A percentile compares a stretch with the other conserved stretches of the same genome.
Conservation (phyloP, 2,888 invertebrate genomes). For the Epistrophella euchroma region DNA sequence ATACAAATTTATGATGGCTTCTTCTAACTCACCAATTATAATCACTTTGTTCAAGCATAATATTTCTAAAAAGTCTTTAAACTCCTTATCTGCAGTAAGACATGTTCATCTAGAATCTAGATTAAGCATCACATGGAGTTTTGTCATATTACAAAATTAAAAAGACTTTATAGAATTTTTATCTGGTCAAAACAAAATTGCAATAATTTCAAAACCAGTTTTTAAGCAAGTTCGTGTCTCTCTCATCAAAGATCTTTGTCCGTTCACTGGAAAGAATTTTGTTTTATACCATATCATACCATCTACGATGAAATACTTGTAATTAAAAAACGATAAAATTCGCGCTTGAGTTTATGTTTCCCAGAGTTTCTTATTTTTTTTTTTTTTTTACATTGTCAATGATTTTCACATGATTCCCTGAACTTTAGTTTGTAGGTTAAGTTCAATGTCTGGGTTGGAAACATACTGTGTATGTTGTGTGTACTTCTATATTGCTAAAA, state of each 20-base stretch:
- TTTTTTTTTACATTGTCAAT: not conserved
- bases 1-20: not conserved
- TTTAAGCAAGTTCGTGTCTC: not conserved
- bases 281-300: not conserved
- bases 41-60: not conserved
- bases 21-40: not conserved
- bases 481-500: conserved; percentile 25
- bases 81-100: not conserved
- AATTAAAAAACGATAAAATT: conserved; percentile 67
- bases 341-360: conserved; percentile 45
- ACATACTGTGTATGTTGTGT: not conserved
- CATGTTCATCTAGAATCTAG: conserved; percentile 5
- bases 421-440: conserved; percentile 60
- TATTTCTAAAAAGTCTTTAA: not conserved
- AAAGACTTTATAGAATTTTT: not conserved
- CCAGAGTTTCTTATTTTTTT: conserved; percentile 58
- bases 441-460: conserved; percentile 55
- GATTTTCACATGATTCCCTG: conserved; percentile 62
- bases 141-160: not conserved
- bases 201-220: conserved; percentile 22
- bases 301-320: not conserved
- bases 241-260: conserved; percentile 1
- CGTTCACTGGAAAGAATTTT: not conserved
- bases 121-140: not conserved
- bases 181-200: not conserved